A percentile compares a stretch with the other conserved stretches of the same genome.
Conservation (phyloP, 2,888 invertebrate genomes). For the Branchipolynoe longqiensis region DNA sequence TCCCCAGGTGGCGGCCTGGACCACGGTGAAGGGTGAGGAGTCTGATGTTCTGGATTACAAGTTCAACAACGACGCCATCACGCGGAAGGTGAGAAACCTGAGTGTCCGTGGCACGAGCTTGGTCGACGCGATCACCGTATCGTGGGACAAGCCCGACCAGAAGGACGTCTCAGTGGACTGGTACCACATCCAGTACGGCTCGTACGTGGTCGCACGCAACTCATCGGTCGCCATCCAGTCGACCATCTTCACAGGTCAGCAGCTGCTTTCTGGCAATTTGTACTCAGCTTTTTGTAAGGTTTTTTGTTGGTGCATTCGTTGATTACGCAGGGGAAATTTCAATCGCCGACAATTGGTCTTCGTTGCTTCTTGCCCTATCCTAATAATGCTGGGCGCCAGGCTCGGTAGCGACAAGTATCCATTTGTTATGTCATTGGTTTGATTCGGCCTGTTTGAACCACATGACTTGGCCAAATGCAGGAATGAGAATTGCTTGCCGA, state of each 20-base stretch:
- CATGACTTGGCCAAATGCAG: too few species aligned
- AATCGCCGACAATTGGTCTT: too few species aligned
- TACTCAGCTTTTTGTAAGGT: too few species aligned
- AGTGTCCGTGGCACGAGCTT: neutral
- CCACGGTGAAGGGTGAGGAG: neutral
- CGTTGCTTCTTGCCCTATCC: too few species aligned
- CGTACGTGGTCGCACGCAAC: neutral
- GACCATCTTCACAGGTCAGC: neutral
- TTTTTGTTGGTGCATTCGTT: too few species aligned
- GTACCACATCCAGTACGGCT: neutral
- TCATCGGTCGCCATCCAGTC: neutral
- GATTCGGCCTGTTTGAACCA: too few species aligned
- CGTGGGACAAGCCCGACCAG: neutral
- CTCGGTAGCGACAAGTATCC: too few species aligned
- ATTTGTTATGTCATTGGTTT: too few species aligned
- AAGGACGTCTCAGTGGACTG: neutral
- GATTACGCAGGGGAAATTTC: too few species aligned
- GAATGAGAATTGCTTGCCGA: too few species aligned
- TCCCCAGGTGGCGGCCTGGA: constrained; percentile 33
- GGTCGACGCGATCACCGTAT: neutral
- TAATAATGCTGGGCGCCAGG: too few species aligned
- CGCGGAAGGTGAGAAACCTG: neutral
- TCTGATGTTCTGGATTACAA: neutral
- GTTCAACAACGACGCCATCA: neutral
- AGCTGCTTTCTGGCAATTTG: neutral